Conservation (phyloP, 2,888 invertebrate genomes). For the Ophion costatus region DNA sequence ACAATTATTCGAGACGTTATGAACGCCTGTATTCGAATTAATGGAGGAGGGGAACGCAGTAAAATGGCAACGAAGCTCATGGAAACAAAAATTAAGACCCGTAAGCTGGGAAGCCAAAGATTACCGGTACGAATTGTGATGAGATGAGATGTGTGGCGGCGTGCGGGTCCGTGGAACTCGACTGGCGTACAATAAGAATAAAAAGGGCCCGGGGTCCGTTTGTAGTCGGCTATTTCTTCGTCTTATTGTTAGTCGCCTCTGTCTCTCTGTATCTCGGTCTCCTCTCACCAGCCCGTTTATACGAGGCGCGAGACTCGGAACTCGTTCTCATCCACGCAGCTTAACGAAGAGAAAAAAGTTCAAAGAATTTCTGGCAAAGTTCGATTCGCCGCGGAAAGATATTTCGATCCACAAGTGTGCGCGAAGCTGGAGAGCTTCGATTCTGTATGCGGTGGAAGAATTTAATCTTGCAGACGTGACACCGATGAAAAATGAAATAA, state of each 20-base stretch:
- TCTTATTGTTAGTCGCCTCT: slow-evolving; percentile 13
- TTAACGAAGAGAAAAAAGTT: background rate
- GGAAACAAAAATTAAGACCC: slow-evolving; percentile 1
- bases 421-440: background rate
- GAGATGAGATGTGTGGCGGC: slow-evolving; percentile 38
- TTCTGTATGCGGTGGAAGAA: background rate
- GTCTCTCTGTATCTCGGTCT: slow-evolving; percentile 12
- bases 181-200: slow-evolving; percentile 49
- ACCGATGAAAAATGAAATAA: slow-evolving; percentile 38
- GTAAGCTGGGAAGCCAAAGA: slow-evolving; percentile 21
- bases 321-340: slow-evolving; percentile 46
- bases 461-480: slow-evolving; percentile 58
- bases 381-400: slow-evolving; percentile 46
- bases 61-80: background rate
- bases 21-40: slow-evolving; percentile 16
- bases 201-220: slow-evolving; percentile 48
- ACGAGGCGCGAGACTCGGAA: slow-evolving; percentile 48
- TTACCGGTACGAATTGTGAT: slow-evolving; percentile 23
- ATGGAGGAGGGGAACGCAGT: background rate
- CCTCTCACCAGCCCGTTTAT: slow-evolving; percentile 43
- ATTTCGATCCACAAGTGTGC: slow-evolving; percentile 23
- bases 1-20: slow-evolving; percentile 8
- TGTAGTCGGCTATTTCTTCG: slow-evolving; percentile 44
- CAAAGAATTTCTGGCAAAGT: slow-evolving; percentile 26
- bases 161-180: slow-evolving; percentile 46